Base-by-base conservation (phyloP, 2,113 vertebrate genomes). In the Plecturocebus donacophilus region DNA sequence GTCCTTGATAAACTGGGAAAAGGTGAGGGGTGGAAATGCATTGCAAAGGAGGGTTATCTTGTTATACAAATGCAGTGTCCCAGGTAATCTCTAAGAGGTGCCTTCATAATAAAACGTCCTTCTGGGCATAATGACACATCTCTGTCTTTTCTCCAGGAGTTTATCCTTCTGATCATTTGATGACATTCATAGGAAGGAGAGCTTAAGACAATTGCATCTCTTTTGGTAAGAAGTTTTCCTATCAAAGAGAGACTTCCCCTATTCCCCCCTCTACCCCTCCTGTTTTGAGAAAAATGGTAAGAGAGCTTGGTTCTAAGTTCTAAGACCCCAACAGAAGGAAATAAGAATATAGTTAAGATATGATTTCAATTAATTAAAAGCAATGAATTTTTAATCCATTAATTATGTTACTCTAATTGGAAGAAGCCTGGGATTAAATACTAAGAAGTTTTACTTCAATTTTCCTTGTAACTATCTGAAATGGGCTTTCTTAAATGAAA, bases 401-500 rank as follows among this genome's bases (percentile, higher is more conserved):
- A 54, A 49, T 73, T 80, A 35, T 45, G 8, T 84, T 88, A 8
- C 54, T 95, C 25, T 82, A 81, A 38, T 81, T 88, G 45, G 32
- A 3, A 86, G 30, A 40, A 82, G 8, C n/a, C 2, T 71, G 32
- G 8, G 16, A 87, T 70, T 84, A 95, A 96, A 92, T 88, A 80
- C 23, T 87, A 61, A 75, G 10, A 68, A 20, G 13, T n/a, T 84
- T 76, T 61, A 73, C 19, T 76, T 82, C 32, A 21, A 35, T 66
- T 68, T 73, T 92, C 83, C 49, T 84, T 38, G 35, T 81, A 75
- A 77, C 64, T 84, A 70, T 47, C 23, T 83, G 56, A 96, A 87
- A 49, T 66, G 47, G 19, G 6, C 52, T 92, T 90, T 19, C 40
- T 93, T 76, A 83, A 97, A 45, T 87, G 38, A 95, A 94, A 87